These are phyloP conservation scores for Epinephelus cyanopodus DNA, from an alignment of 2,113 vertebrate genomes.

Conservation along the genomic window DNA sequence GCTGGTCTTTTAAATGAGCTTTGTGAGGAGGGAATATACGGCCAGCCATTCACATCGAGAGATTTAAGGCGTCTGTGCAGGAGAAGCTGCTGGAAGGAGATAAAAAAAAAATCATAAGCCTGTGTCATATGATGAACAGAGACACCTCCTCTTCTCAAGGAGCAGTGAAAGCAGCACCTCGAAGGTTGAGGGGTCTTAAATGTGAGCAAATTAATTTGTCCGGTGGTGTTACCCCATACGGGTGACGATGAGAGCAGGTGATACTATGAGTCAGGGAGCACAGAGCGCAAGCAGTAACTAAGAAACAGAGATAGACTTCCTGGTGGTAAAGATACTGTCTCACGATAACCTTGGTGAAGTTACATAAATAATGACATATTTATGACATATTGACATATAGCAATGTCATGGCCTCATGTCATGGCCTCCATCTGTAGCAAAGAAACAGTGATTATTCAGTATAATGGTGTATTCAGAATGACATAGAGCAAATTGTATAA, in stretches of 20 bases:
- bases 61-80: conserved; percentile 55
- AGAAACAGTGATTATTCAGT: background rate
- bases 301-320: background rate
- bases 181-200: background rate
- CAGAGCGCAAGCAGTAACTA: background rate
- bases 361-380: background rate
- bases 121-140: conserved; percentile 39
- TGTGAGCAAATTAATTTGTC: conserved; percentile 15
- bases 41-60: conserved; percentile 42
- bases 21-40: conserved; percentile 58
- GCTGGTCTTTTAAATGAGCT: conserved; percentile 64
- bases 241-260: background rate
- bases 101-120: conserved; percentile 40
- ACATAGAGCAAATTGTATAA: background rate
- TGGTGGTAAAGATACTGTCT: background rate
- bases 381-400: no score
- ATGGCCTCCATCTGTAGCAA: no score
- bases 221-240: background rate
- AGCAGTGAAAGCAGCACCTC: background rate
- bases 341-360: background rate
- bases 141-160: background rate
- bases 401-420: no score
- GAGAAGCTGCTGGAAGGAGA: conserved; percentile 53
- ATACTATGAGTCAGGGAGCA: background rate
- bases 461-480: no score